Conservation (phyloP, 2,797 vertebrate species). For the Sebastes variabilis region DNA sequence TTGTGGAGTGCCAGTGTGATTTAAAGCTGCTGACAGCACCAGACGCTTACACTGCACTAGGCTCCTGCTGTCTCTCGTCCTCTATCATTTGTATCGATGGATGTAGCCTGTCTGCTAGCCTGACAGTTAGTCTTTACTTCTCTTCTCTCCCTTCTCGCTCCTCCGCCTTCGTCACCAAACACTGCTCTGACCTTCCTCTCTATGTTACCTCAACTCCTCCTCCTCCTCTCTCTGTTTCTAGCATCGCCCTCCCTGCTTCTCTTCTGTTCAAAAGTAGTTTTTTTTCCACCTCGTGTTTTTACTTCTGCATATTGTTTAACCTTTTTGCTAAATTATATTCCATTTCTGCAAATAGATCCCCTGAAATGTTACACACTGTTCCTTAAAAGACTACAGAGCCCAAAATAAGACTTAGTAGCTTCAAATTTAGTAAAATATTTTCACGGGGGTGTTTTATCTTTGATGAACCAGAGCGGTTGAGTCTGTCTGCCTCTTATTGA, state of each 20-base stretch:
- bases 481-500: not conserved
- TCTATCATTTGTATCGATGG: constrained; percentile 88
- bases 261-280: not conserved
- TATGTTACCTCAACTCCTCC: not conserved
- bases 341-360: too few species aligned
- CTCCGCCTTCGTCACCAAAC: not conserved
- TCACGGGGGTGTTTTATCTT: not conserved
- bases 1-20: constrained; percentile 87
- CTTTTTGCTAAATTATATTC: not conserved
- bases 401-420: not conserved
- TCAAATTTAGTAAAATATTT: not conserved
- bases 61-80: constrained; percentile 81
- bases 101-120: constrained; percentile 84
- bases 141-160: constrained; percentile 14
- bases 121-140: constrained; percentile 43
- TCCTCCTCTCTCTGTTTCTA: not conserved
- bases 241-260: not conserved
- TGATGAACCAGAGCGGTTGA: not conserved
- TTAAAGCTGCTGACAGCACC: constrained; percentile 92
- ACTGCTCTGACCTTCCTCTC: not conserved
- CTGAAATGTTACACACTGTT: too few species aligned
- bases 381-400: not conserved
- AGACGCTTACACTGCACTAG: constrained; percentile 88
- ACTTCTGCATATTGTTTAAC: not conserved
- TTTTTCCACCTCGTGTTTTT: not conserved